Conservation (phyloP, 2,888 invertebrate genomes). For the Athalia circularis region DNA sequence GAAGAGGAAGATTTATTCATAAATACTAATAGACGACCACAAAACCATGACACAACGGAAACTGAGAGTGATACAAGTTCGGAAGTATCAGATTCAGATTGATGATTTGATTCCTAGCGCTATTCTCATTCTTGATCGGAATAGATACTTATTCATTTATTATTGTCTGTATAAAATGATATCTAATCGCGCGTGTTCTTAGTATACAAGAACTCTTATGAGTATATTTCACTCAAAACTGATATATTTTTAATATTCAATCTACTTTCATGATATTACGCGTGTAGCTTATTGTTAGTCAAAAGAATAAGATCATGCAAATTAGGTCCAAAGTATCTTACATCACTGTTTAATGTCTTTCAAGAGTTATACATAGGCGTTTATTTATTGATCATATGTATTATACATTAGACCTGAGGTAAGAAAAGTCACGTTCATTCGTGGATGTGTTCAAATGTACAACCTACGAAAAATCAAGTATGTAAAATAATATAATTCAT, state of each 20-base stretch:
- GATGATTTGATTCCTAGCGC: slow-evolving; percentile 41
- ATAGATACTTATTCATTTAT: slow-evolving; percentile 23
- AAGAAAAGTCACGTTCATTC: too few species aligned
- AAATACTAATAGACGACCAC: slow-evolving; percentile 78
- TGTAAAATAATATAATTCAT: too few species aligned
- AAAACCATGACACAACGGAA: slow-evolving; percentile 48
- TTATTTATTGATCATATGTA: too few species aligned
- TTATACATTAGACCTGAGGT: too few species aligned
- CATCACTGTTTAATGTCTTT: background rate
- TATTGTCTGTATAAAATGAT: slow-evolving; percentile 13
- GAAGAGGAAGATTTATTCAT: slow-evolving; percentile 75
- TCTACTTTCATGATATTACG: slow-evolving; percentile 6
- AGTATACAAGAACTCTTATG: slow-evolving; percentile 7
- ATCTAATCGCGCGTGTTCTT: slow-evolving; percentile 3
- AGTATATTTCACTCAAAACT: slow-evolving; percentile 2
- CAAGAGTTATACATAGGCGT: too few species aligned
- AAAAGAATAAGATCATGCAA: background rate
- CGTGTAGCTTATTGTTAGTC: background rate
- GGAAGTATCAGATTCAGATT: slow-evolving; percentile 60
- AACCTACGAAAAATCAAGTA: too few species aligned
- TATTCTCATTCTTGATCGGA: slow-evolving; percentile 46
- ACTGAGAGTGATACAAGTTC: slow-evolving; percentile 56
- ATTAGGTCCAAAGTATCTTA: slow-evolving; percentile 4
- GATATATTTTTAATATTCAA: slow-evolving; percentile 16
- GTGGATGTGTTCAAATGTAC: too few species aligned